These are phyloP conservation scores for Zygothrica quintamaculata DNA, from an alignment of 2,888 invertebrate genomes.

Conservation along the genomic window DNA sequence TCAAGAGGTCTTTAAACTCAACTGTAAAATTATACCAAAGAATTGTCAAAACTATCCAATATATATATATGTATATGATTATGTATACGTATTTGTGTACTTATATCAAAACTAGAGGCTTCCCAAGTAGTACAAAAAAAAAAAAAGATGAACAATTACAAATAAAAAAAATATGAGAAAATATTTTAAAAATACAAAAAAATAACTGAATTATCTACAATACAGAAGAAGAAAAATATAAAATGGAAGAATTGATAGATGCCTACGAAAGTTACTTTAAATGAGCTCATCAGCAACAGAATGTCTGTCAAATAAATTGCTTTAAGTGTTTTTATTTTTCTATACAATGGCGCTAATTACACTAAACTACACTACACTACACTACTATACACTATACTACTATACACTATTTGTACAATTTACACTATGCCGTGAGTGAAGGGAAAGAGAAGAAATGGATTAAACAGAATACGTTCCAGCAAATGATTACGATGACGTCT, in stretches of 20 bases:
- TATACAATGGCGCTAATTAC: conserved; percentile 27
- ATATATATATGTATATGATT: conserved; percentile 55
- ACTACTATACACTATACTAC: conserved; percentile 22
- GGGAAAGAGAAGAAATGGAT: conserved; percentile 11
- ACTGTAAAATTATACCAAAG: conserved; percentile 51
- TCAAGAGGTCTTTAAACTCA: conserved; percentile 26
- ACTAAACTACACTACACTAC: conserved; percentile 48
- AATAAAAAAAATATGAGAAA: neutral
- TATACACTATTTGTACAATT: conserved; percentile 32
- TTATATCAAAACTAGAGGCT: conserved; percentile 76
- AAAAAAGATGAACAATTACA: conserved; percentile 12
- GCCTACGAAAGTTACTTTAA: conserved; percentile 54
- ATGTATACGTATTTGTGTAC: conserved; percentile 53
- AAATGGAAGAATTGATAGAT: conserved; percentile 27
- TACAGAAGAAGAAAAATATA: conserved; percentile 16
- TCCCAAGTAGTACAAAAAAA: conserved; percentile 73
- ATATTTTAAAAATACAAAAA: conserved; percentile 2
- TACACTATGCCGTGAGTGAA: conserved; percentile 32
- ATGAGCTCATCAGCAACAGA: conserved; percentile 54
- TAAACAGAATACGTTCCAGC: conserved; percentile 1
- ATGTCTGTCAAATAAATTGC: conserved; percentile 52
- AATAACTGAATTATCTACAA: conserved; percentile 5
- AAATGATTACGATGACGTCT: conserved; percentile 40
- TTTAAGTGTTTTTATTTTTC: conserved; percentile 49
- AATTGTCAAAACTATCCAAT: conserved; percentile 65